Conservation (phyloP, 2,113 vertebrate genomes). For the Galeopterus variegatus region DNA sequence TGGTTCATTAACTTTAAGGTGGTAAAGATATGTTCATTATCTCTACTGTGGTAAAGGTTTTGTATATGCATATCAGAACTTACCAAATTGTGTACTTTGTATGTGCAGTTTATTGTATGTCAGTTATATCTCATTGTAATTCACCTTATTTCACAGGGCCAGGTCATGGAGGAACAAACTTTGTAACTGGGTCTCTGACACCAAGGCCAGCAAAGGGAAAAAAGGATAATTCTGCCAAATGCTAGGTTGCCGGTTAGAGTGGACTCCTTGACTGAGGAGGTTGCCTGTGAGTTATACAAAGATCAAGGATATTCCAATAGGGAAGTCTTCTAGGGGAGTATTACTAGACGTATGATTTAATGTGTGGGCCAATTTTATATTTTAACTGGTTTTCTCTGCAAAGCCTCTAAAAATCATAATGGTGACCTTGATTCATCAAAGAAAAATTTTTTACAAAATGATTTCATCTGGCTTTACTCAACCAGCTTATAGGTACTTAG, state of each 20-base stretch:
- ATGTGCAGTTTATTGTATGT: not conserved
- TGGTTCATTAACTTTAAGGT: not conserved
- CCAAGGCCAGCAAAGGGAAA: not conserved
- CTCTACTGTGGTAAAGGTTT: not conserved
- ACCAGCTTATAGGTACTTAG: not conserved
- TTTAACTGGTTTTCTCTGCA: conserved; percentile 9
- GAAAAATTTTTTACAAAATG: not conserved
- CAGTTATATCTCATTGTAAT: not conserved
- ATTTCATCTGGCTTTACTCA: not conserved
- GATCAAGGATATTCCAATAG: not conserved
- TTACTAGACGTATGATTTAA: not conserved
- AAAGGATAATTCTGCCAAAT: not conserved
- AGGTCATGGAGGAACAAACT: not conserved
- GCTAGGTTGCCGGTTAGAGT: not conserved
- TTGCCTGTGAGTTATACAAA: not conserved
- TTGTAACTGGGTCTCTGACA: not conserved
- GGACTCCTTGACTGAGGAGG: not conserved
- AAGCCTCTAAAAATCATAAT: not conserved
- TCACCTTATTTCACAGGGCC: not conserved
- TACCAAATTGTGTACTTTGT: not conserved
- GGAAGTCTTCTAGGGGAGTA: not conserved
- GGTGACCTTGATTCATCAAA: conserved; percentile 2
- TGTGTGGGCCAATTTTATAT: not conserved
- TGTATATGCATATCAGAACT: not conserved
- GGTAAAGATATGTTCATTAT: not conserved